These are phyloP conservation scores for Ditula angustiorana DNA, from an alignment of 2,888 invertebrate genomes.

Conservation along the genomic window DNA sequence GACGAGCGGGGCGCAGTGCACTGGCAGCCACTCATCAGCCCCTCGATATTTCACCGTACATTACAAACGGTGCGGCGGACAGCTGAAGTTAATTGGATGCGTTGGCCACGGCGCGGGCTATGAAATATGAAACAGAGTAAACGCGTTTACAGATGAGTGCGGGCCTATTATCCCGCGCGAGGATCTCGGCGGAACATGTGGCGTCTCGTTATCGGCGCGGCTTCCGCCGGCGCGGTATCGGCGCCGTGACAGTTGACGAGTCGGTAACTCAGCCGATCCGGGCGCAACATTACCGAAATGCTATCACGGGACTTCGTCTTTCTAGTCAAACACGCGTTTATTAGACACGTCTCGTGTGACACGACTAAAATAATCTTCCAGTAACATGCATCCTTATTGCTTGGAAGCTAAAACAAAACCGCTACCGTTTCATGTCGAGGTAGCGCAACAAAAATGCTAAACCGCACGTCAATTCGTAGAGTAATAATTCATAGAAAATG, in stretches of 20 bases:
- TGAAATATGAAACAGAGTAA: conserved; percentile 72
- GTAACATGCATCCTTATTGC: conserved; percentile 27
- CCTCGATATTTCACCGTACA: conserved; percentile 76
- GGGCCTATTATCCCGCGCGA: conserved; percentile 54
- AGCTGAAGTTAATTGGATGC: conserved; percentile 81
- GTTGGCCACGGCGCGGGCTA: conserved; percentile 57
- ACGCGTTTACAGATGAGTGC: conserved; percentile 51
- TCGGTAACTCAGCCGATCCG: conserved; percentile 46
- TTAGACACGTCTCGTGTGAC: conserved; percentile 4
- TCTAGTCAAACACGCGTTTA: conserved; percentile 24
- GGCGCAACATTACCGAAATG: conserved; percentile 38
- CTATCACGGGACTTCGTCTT: background rate
- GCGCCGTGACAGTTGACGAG: conserved; percentile 62
- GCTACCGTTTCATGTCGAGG: background rate
- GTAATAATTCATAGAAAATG: conserved; percentile 36
- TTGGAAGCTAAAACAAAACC: conserved; percentile 18
- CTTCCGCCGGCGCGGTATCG: conserved; percentile 50
- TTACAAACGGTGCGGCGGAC: conserved; percentile 72
- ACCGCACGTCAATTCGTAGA: conserved; percentile 27
- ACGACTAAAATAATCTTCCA: conserved; percentile 8
- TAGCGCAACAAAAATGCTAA: conserved; percentile 27
- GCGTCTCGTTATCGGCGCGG: conserved; percentile 55
- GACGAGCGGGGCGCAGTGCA: conserved; percentile 50
- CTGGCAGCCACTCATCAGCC: conserved; percentile 63
- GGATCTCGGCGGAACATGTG: conserved; percentile 50